Conservation (phyloP, 2,113 vertebrate species). For the Oenanthe oenanthe region DNA sequence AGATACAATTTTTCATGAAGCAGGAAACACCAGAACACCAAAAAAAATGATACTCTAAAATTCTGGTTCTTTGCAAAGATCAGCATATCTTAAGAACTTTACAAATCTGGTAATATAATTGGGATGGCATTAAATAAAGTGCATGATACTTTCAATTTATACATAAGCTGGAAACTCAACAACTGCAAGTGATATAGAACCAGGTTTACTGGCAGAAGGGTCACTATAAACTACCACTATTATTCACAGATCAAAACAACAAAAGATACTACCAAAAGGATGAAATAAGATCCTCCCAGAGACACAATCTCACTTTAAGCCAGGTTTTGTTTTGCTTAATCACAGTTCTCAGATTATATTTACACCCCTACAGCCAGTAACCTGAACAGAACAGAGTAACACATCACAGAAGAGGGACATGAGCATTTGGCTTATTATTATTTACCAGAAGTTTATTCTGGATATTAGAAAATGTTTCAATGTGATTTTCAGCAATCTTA, state of each 20-base stretch:
- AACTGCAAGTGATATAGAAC: neutral
- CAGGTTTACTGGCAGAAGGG: neutral
- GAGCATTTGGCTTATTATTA: neutral
- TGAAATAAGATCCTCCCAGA: neutral
- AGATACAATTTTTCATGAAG: neutral
- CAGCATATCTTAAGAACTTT: neutral
- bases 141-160: neutral
- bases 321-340: neutral
- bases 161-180: neutral
- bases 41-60: neutral
- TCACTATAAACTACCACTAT: neutral
- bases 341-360: neutral
- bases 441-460: neutral
- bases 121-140: neutral
- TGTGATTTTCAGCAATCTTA: neutral
- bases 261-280: neutral
- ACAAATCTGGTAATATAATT: neutral
- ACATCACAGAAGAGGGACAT: neutral
- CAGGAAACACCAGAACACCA: neutral
- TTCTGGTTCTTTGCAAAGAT: neutral
- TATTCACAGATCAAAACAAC: neutral
- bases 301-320: neutral
- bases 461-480: neutral
- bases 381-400: neutral
- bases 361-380: neutral